Evolutionary conservation across 2,113 vertebrate genomes (phyloP).

Genomic region (Hemicordylus capensis): DNA sequence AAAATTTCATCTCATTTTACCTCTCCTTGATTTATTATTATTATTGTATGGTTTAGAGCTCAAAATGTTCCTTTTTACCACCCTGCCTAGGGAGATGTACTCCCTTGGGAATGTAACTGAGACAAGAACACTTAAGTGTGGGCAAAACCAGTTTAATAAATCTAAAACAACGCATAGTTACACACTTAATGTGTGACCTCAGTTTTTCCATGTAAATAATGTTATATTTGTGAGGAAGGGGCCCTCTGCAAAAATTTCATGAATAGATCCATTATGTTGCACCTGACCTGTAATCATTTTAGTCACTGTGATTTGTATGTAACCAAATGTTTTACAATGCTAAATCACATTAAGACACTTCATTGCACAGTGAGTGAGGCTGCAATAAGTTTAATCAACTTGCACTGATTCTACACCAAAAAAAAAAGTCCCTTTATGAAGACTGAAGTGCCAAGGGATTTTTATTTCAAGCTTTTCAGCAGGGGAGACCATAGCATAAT

Average conservation of each 20-base stretch:
- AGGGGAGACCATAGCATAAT: neutral
- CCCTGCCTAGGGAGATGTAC: rapidly evolving
- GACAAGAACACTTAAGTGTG: conserved; percentile 32
- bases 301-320: conserved; percentile 50
- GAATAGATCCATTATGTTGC: conserved; percentile 72
- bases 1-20: conserved; percentile 59
- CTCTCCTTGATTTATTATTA: conserved; percentile 63
- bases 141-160: conserved; percentile 59
- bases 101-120: conserved; percentile 60
- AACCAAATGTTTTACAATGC: conserved; percentile 68
- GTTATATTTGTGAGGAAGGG: conserved; percentile 64
- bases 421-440: conserved; percentile 35
- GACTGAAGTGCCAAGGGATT: conserved; percentile 35
- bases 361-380: conserved; percentile 49
- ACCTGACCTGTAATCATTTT: conserved; percentile 70
- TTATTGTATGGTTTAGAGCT: conserved; percentile 48
- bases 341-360: conserved; percentile 66
- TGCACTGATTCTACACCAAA: conserved; percentile 14
- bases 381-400: conserved; percentile 50
- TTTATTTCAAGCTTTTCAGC: neutral
- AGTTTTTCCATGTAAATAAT: conserved; percentile 76
- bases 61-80: conserved; percentile 37
- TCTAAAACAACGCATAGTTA: conserved; percentile 58
- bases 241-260: conserved; percentile 54
- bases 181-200: conserved; percentile 57